Conservation (phyloP, 1,140 invertebrate genomes). For the Branchinecta lynchi region DNA sequence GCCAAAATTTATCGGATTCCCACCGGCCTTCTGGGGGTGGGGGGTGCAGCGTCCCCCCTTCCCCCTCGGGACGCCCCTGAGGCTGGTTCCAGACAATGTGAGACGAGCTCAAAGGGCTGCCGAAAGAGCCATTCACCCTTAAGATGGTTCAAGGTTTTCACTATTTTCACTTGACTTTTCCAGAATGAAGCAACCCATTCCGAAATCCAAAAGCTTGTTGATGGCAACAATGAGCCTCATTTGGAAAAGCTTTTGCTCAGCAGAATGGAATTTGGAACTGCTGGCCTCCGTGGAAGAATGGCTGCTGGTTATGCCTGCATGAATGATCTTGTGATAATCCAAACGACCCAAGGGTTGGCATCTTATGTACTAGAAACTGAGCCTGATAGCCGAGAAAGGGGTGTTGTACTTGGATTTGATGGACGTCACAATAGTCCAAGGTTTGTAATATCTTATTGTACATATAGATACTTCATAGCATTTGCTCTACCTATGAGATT, state of each 20-base stretch:
- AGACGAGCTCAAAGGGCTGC: too few species aligned
- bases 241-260: slow-evolving; percentile 43
- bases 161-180: slow-evolving; percentile 23
- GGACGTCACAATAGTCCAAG: slow-evolving; percentile 82
- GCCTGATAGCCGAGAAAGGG: slow-evolving; percentile 37
- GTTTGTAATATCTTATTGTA: slow-evolving; percentile 32
- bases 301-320: slow-evolving; percentile 78
- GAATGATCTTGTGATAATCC: slow-evolving; percentile 95
- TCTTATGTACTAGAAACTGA: slow-evolving; percentile 50
- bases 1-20: too few species aligned
- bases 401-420: slow-evolving; percentile 86
- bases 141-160: too few species aligned
- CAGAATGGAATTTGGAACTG: slow-evolving; percentile 70
- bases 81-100: too few species aligned
- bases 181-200: slow-evolving; percentile 36
- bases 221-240: slow-evolving; percentile 34
- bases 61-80: too few species aligned
- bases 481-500: too few species aligned
- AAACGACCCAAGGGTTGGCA: slow-evolving; percentile 82
- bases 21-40: too few species aligned
- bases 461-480: too few species aligned
- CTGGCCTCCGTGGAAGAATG: slow-evolving; percentile 80
- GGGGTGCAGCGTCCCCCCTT: too few species aligned
- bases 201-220: slow-evolving; percentile 39
- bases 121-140: too few species aligned